These are phyloP conservation scores for Scolopax bukidnonensis DNA, from an alignment of 2,797 vertebrate genomes.

Conservation along the genomic window DNA sequence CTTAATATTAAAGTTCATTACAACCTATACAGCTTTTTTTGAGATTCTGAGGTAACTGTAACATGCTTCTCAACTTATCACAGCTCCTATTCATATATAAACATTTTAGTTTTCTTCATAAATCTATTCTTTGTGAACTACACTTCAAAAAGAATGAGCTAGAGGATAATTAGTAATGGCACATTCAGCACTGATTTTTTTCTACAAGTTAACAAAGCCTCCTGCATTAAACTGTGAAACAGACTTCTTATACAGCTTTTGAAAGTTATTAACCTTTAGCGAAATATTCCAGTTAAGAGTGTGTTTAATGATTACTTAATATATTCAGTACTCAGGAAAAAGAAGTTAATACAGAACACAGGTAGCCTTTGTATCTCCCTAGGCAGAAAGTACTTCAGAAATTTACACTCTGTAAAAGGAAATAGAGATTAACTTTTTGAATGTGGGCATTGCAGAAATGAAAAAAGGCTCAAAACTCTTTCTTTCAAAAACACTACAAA, in stretches of 20 bases:
- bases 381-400: neutral
- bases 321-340: neutral
- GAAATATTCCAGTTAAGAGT: neutral
- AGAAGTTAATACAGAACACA: neutral
- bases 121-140: neutral
- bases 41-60: neutral
- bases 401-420: neutral
- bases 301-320: conserved; percentile 57
- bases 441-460: neutral
- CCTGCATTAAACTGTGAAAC: neutral
- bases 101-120: neutral
- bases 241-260: neutral
- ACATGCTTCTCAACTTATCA: neutral
- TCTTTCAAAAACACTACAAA: neutral
- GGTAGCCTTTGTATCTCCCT: neutral
- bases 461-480: neutral
- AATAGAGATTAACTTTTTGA: neutral
- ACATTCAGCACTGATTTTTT: neutral
- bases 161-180: neutral
- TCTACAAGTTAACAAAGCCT: neutral
- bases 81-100: neutral
- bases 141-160: neutral
- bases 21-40: neutral
- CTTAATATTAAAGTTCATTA: neutral
- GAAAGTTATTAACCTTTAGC: conserved; percentile 24